Base-by-base conservation (phyloP, 2,113 vertebrate species). In the Nothoprocta pentlandii region DNA sequence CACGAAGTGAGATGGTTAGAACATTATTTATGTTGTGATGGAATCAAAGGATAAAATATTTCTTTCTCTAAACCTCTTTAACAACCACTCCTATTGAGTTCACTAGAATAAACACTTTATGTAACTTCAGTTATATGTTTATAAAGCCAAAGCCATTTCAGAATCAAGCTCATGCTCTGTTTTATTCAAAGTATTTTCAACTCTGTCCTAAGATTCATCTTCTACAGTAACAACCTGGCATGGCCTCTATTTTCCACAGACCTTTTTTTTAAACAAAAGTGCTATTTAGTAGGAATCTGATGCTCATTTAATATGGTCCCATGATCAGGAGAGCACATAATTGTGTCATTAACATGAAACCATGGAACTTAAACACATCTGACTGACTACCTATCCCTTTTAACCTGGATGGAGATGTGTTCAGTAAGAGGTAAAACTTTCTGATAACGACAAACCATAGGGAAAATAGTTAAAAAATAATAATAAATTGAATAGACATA, bases 381-480 rank as follows among this genome's bases (percentile, higher is more conserved):
- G 92, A 97, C 95, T 93, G 94, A 90, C 93, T 96, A 70, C 94
- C 77, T 96, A 66, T 96, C 85, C 90, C 69, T 95, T 95, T 96
- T 93, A 96, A 95, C 95, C 89, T 94, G 91, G 85, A 92, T 74
- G 70, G 90, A 94, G 87, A 95, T 49, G 49, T 3, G 0, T 87
- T 89, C 30, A 32, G 59, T 41, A 92, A 94, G 41, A 95, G 90
- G 54, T 22, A 68, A 92, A 84, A 94, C 92, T 95, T 96, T 78
- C 70, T 66, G 63, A 73, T 49, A 68, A 89, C 61, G 87, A 59
- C 90, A 94, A 95, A 87, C 68, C 80, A 84, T 32, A 44, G 23
- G 34, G 62, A 91, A 39, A 86, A 76, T 5, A 67, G 32, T 42
- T 56, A 80, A 87, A 93, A 73, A 61, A 79, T 4, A 67, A 9